Evolutionary conservation across 2,113 vertebrate species (phyloP).

Genomic region (Crotalus tigris): DNA sequence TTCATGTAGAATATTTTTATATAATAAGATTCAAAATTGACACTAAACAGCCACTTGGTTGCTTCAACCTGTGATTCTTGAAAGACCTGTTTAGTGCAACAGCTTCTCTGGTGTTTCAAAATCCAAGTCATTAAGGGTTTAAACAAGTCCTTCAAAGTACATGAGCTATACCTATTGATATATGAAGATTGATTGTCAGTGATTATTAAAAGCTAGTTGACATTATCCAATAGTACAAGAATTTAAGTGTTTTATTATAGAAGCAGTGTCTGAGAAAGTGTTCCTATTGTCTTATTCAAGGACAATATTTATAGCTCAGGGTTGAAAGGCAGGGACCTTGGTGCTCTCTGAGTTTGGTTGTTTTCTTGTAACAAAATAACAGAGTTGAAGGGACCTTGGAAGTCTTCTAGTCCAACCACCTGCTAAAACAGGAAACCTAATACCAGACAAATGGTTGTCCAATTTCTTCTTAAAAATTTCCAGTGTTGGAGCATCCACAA

Average conservation of each 20-base stretch:
- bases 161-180: neutral
- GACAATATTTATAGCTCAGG: neutral
- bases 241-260: neutral
- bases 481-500: neutral
- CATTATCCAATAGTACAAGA: neutral
- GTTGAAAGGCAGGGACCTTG: neutral
- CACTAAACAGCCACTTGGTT: neutral
- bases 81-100: neutral
- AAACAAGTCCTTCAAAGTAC: neutral
- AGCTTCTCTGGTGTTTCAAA: neutral
- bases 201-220: neutral
- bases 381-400: neutral
- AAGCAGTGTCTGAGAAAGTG: neutral
- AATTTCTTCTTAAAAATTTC: neutral
- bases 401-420: neutral
- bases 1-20: neutral
- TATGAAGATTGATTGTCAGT: neutral
- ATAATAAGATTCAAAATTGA: neutral
- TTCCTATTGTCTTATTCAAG: slow-evolving; percentile 6
- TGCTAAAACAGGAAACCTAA: neutral
- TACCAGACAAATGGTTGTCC: neutral
- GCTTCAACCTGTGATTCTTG: neutral
- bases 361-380: neutral
- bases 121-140: neutral
- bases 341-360: neutral